These are phyloP conservation scores for Austrolebias charrua DNA, from an alignment of 2,797 vertebrate species.

Conservation along the genomic window DNA sequence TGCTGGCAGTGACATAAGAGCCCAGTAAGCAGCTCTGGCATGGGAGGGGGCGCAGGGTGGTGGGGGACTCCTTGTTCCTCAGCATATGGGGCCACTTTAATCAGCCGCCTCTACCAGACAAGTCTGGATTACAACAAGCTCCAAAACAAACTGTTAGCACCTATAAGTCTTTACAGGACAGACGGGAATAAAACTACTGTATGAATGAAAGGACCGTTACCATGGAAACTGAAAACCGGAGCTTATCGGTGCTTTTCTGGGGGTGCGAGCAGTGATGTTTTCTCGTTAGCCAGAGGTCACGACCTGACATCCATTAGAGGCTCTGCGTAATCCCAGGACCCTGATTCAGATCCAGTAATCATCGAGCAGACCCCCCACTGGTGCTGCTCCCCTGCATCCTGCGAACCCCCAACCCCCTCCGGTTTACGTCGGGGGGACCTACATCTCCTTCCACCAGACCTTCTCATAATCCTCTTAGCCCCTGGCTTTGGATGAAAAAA, in stretches of 20 bases:
- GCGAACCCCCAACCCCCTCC: conserved; percentile 43
- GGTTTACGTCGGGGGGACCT: not conserved
- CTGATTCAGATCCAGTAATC: conserved; percentile 49
- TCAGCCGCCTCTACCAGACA: conserved; percentile 44
- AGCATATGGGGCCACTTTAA: conserved; percentile 65
- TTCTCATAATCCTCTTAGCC: conserved; percentile 74
- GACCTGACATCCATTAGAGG: conserved; percentile 51
- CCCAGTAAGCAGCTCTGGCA: conserved; percentile 45
- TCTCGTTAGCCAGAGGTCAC: conserved; percentile 30
- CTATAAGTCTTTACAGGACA: not conserved
- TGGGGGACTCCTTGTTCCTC: conserved; percentile 19
- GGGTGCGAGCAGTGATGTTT: conserved; percentile 22
- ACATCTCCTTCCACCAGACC: conserved; percentile 22
- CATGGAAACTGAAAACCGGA: conserved; percentile 54
- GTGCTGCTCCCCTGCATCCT: conserved; percentile 37
- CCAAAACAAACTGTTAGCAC: conserved; percentile 6
- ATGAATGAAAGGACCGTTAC: conserved; percentile 5
- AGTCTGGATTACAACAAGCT: conserved; percentile 13
- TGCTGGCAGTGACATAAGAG: conserved; percentile 57
- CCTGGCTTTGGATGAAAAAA: conserved; percentile 60
- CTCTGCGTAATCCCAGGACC: conserved; percentile 56
- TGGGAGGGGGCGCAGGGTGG: conserved; percentile 11
- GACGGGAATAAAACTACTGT: not conserved
- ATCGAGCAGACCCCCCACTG: conserved; percentile 38
- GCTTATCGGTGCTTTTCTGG: conserved; percentile 29